Evolutionary conservation across 1,140 invertebrate species (phyloP), one percentile per base, ranked within the genome.

Genomic region (Chrysomallon squamiferum): DNA sequence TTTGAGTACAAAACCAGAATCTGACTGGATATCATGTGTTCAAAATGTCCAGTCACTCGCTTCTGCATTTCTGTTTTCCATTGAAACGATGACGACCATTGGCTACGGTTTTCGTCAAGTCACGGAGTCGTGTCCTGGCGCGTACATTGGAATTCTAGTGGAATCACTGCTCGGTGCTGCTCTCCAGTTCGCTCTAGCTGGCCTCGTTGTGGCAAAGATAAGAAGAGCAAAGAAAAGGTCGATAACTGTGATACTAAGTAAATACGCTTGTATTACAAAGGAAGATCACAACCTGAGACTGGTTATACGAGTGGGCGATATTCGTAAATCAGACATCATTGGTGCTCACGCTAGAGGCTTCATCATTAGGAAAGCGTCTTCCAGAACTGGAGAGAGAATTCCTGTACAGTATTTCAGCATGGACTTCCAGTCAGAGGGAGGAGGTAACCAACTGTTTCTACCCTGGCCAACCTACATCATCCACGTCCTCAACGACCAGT

Each of bases 381-480:
- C 77, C 3, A 60, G 66, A 20, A 62, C 62, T 7, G 75, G 75
- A 32, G 66, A 74, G 52, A 67, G 59, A 41, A 62, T 73, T 52
- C 58, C 71, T 15, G 41, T 72, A 2, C 41, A 73, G 59, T 49
- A 69, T 27, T 73, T 74, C 52, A 62, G 69, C 43, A 60, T 87
- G 41, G 71, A 79, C 22, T 85, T 90, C 9, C 91, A 91, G 33
- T 92, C 93, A 0, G 95, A 97, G 77, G 91, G 92, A 45, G 92
- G 93, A 63, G 90, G 90, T 50, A 89, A 92, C 70, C 80, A 94
- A 3, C 94, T 95, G 2, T 96, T 97, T 83, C 93, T 98, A 76
- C 94, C 97, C 57, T 97, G 95, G 95, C 96, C 96, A 0, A 92
- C 93, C 4, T 84, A 81, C 6, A 80, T 88, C 32, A 75, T 96